phyloP scores from a whole-genome alignment of 2,113 vertebrate genomes.

The Cynopterus brachyotis region DNA sequence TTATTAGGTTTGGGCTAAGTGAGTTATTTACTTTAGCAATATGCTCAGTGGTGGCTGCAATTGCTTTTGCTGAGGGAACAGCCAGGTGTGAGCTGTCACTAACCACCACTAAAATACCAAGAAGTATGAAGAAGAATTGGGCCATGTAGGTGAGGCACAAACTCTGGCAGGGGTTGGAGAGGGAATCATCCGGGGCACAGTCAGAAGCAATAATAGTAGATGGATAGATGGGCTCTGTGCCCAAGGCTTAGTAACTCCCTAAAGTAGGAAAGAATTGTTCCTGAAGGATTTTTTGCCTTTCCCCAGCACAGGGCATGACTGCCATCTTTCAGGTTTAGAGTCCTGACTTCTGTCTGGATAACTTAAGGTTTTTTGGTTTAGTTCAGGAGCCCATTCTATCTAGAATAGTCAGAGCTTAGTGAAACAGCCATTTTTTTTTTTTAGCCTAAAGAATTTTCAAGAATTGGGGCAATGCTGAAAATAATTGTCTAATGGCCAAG shows the following conservation, averaged over 20 bases:
- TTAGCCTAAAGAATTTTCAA: not conserved
- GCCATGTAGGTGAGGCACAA: accelerated
- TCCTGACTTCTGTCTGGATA: not conserved
- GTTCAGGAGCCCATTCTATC: not conserved
- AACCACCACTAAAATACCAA: not conserved
- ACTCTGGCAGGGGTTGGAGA: too few relatives aligned
- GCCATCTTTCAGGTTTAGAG: not conserved
- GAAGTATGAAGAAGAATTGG: not conserved
- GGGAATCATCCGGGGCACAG: too few relatives aligned
- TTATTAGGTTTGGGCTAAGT: conserved; percentile 49
- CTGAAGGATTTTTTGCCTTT: not conserved
- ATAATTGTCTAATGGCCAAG: not conserved
- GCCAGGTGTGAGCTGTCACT: conserved; percentile 37
- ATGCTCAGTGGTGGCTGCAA: not conserved
- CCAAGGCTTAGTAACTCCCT: accelerated
- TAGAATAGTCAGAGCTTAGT: not conserved
- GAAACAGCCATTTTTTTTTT: not conserved
- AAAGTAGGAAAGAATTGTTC: accelerated
- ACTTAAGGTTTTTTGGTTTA: not conserved
- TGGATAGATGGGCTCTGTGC: not conserved
- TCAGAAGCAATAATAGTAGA: not conserved
- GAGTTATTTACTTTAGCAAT: conserved; percentile 53
- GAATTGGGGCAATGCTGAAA: not conserved
- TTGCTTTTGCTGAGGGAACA: not conserved
- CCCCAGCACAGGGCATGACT: accelerated